Percentiles rank a stretch among this genome's conserved stretches.
Evolutionary conservation across 2,797 vertebrate species (phyloP).

Genomic region (Cossypha heuglini): DNA sequence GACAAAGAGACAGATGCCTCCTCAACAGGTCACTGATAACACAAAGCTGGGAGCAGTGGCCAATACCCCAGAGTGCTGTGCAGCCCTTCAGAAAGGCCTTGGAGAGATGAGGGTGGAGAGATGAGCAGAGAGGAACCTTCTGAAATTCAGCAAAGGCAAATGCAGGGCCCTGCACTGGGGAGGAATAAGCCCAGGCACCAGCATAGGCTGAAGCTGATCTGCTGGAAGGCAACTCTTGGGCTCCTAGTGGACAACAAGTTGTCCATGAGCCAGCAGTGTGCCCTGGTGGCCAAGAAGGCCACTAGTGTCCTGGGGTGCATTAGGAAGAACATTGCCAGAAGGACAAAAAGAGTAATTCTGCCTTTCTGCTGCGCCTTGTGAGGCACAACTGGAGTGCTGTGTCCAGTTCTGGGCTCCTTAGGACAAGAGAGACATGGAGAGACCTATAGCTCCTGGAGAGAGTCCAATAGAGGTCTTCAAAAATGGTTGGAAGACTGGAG

Average conservation of each 20-base stretch:
- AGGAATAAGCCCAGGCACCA: background rate
- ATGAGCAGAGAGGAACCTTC: background rate
- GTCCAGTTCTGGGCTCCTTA: background rate
- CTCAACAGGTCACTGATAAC: background rate
- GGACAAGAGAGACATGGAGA: no score
- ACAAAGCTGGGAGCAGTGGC: background rate
- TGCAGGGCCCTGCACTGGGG: rapidly evolving
- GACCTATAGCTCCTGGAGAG: background rate
- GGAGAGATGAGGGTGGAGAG: rapidly evolving
- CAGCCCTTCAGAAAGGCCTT: background rate
- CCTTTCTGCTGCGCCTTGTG: rapidly evolving
- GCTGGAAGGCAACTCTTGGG: background rate
- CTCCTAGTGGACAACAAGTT: background rate
- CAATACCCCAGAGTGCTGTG: background rate
- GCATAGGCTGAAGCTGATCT: background rate
- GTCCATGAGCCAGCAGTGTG: background rate
- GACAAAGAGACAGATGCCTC: background rate
- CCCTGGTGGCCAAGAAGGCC: background rate
- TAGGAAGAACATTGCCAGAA: background rate
- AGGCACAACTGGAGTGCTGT: background rate
- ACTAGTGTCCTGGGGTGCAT: background rate
- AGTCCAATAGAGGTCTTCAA: no score
- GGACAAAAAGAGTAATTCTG: rapidly evolving
- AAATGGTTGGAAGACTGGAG: background rate
- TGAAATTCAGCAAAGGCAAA: background rate